phyloP scores from a whole-genome alignment of 2,113 vertebrate species.

The Heloderma charlesbogerti region DNA sequence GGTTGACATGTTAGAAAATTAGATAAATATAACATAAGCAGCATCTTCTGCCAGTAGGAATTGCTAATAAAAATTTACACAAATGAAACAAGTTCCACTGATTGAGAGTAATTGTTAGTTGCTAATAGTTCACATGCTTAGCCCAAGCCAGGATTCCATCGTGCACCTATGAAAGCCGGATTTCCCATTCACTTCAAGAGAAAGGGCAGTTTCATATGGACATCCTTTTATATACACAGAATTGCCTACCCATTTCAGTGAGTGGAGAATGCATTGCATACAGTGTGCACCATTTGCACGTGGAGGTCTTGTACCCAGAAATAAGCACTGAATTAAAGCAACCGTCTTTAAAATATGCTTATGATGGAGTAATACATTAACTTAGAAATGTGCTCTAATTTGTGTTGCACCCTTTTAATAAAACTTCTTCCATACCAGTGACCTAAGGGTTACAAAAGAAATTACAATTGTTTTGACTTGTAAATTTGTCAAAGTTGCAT shows the following conservation, averaged over 20 bases:
- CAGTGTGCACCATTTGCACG: not conserved
- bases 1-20: slow-evolving; percentile 29
- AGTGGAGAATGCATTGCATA: not conserved
- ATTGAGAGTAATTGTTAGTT: not conserved
- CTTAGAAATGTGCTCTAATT: not conserved
- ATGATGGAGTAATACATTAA: not conserved
- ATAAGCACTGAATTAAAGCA: not conserved
- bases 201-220: not conserved
- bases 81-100: not conserved
- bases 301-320: not conserved
- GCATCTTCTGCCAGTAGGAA: not conserved
- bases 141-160: not conserved
- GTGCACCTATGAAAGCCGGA: not conserved
- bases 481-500: not conserved
- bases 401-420: not conserved
- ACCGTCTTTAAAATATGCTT: not conserved
- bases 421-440: not conserved
- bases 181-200: not conserved
- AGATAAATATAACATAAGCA: not conserved
- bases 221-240: not conserved
- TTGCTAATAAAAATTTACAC: not conserved
- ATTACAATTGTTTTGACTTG: not conserved
- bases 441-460: not conserved
- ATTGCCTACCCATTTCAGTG: not conserved
- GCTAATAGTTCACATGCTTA: not conserved